Base-by-base conservation (phyloP, 2,888 invertebrate genomes). In the Seladonia tumulorum region DNA sequence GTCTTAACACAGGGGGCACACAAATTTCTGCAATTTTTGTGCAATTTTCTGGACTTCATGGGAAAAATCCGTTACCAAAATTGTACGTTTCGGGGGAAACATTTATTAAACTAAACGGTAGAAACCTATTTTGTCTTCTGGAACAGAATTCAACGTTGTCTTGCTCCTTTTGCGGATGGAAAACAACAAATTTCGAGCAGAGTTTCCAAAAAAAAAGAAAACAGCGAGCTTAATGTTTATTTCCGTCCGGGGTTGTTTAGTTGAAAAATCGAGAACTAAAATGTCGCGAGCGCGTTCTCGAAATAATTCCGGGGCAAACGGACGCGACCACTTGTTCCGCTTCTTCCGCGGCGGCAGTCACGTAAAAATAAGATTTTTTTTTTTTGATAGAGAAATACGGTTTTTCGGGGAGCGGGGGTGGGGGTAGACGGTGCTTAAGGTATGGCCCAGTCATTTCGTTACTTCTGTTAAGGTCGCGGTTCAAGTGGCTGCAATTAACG, bases 401-500 rank as follows among this genome's bases (percentile, higher is more conserved):
- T 25, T 45, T 60, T 79, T 77, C 76, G 35, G 3, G 35, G 35
- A 35, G 35, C n/a, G 57, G 60, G 29, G 2, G 42, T 0, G 49
- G 8, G 8, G 18, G 53, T 18, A 8, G 8, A 53, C 2, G 71
- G n/a, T 82, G 70, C 71, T 76, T 25, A 35, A 63, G 66, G 76
- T 47, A 45, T 49, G 39, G 76, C 60, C 83, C 70, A 42, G 45
- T 35, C 42, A 47, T 73, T 73, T 76, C 45, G 82, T 77, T 57
- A 71, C 71, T 79, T 81, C 82, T 83, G 82, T 57, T 73, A 63
- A 86, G 89, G 88, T 88, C 90, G 85, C 57, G 86, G 88, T 86
- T 90, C 90, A 88, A 90, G 87, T 87, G 84, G 70, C 84, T 82
- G 87, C 90, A 88, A 90, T 90, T 90, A 90, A 89, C 85, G 89